Evolutionary conservation across 2,113 vertebrate genomes (phyloP).

Genomic region (Burhinus bistriatus): DNA sequence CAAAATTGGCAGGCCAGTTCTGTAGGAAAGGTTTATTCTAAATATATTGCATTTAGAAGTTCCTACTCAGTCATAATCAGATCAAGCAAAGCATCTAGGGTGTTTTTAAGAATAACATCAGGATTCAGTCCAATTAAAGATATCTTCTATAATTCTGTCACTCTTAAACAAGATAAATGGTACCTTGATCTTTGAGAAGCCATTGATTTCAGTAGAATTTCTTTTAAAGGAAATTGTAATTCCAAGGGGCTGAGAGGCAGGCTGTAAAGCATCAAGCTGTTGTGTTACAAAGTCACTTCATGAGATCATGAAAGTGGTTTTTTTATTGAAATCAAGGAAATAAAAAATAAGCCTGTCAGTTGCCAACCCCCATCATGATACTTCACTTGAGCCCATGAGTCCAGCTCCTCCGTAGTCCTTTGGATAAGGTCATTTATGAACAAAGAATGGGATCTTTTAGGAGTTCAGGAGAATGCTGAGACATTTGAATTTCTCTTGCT

Average conservation of each 20-base stretch:
- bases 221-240: background rate
- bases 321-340: background rate
- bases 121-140: background rate
- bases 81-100: background rate
- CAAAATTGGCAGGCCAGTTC: background rate
- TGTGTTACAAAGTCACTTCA: background rate
- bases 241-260: background rate
- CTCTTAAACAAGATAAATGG: background rate
- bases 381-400: background rate
- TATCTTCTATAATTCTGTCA: background rate
- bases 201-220: background rate
- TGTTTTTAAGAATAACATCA: background rate
- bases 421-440: background rate
- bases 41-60: background rate
- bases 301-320: rapidly evolving
- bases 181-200: background rate
- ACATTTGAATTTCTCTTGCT: background rate
- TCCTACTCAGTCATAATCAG: background rate
- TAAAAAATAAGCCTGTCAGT: background rate
- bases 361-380: background rate
- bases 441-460: background rate
- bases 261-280: background rate
- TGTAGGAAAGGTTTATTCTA: background rate
- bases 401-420: background rate
- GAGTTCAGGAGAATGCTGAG: background rate